Percentiles rank a stretch among this genome's conserved stretches.
phyloP scores from a whole-genome alignment of 2,888 invertebrate species.

The Cordilura impudica region DNA sequence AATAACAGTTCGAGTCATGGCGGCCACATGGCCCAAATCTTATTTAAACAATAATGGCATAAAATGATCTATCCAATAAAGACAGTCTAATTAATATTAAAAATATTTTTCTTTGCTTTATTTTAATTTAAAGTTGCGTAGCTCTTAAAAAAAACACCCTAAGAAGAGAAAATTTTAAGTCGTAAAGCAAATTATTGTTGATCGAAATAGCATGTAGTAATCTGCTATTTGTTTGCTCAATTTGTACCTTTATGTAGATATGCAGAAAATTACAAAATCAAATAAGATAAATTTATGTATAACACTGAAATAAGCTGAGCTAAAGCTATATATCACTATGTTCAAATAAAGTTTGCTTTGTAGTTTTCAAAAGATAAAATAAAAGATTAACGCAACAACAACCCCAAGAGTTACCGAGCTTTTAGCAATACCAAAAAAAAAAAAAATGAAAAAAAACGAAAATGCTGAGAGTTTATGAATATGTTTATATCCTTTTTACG shows the following conservation, averaged over 20 bases:
- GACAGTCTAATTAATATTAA: too few species aligned
- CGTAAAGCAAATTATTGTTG: too few species aligned
- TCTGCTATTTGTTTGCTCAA: too few species aligned
- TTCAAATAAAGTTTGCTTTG: not conserved
- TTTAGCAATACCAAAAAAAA: not conserved
- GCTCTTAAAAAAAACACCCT: too few species aligned
- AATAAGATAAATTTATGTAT: not conserved
- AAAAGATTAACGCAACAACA: slow-evolving; percentile 6
- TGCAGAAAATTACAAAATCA: not conserved
- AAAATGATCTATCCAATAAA: too few species aligned
- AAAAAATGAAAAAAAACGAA: not conserved
- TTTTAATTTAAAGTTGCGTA: too few species aligned
- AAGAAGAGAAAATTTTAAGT: too few species aligned
- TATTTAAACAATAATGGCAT: too few species aligned
- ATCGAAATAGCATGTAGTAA: too few species aligned
- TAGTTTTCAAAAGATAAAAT: not conserved
- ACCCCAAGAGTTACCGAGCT: slow-evolving; percentile 1
- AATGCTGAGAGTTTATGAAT: slow-evolving; percentile 11
- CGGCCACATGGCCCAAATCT: too few species aligned
- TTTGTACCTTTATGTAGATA: not conserved
- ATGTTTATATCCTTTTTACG: slow-evolving; percentile 36
- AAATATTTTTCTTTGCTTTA: too few species aligned
- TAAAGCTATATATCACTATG: not conserved
- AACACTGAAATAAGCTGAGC: not conserved
- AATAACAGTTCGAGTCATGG: too few species aligned